Conservation (phyloP, 1,140 invertebrate species). For the Pachypeltis micranthus region DNA sequence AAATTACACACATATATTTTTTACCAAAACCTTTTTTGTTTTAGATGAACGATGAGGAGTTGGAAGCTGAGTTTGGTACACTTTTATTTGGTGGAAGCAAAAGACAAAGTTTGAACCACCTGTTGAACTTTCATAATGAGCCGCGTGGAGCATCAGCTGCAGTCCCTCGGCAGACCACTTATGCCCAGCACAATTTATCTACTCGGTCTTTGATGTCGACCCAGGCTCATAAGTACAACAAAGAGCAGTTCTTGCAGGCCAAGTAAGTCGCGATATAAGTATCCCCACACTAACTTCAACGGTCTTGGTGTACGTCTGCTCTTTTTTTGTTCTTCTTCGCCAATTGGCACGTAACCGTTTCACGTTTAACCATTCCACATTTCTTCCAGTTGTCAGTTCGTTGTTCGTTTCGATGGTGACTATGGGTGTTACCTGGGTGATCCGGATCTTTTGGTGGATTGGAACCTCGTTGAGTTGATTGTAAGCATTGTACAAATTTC, state of each 20-base stretch:
- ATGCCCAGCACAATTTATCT: conserved; percentile 17
- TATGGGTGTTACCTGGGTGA: conserved; percentile 62
- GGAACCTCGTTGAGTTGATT: conserved; percentile 84
- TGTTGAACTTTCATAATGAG: conserved; percentile 75
- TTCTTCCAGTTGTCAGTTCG: conserved; percentile 80
- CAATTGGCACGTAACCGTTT: too few species aligned
- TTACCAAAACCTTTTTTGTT: conserved; percentile 14
- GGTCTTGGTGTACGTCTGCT: too few species aligned
- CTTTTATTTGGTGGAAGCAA: conserved; percentile 69
- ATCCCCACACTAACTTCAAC: too few species aligned
- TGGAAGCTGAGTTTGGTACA: conserved; percentile 65
- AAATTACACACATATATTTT: conserved; percentile 3
- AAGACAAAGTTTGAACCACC: conserved; percentile 83
- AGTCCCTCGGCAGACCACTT: neutral
- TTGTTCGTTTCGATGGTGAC: conserved; percentile 67
- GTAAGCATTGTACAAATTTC: too few species aligned
- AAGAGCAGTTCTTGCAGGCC: conserved; percentile 85
- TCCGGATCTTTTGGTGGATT: conserved; percentile 82
- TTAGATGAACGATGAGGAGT: conserved; percentile 38
- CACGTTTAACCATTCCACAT: too few species aligned
- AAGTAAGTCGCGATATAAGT: conserved; percentile 74
- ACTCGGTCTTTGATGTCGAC: conserved; percentile 31
- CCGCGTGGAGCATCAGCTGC: conserved; percentile 35
- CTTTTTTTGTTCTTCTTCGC: too few species aligned
- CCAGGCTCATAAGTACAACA: conserved; percentile 64